These are phyloP conservation scores for Paramuricea clavata DNA, from an alignment of 92 coral and sea anemone species.

Conservation along the genomic window DNA sequence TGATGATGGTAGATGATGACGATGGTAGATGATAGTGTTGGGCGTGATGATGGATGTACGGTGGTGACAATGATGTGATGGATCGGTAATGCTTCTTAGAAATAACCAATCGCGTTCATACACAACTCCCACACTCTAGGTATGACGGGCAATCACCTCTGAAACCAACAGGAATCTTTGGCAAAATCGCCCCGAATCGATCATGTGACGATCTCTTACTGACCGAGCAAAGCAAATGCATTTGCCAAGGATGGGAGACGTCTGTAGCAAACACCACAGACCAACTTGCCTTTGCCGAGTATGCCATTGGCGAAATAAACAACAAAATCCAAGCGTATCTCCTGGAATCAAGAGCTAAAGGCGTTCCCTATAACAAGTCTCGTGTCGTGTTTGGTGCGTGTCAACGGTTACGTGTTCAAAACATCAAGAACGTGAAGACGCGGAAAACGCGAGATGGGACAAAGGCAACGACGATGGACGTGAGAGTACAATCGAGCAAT, in stretches of 20 bases:
- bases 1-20: no score
- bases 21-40: background rate
- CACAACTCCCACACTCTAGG: background rate
- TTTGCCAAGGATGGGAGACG: conserved; percentile 21
- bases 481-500: conserved; percentile 72
- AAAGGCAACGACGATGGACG: conserved; percentile 65
- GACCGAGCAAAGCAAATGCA: conserved; percentile 7
- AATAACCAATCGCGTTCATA: background rate
- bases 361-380: background rate
- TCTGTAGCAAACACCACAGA: background rate
- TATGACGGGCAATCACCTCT: background rate
- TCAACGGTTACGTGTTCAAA: conserved; percentile 57
- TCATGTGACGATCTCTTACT: background rate
- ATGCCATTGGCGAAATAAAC: conserved; percentile 13
- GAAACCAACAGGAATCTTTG: conserved; percentile 26
- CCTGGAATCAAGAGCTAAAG: background rate
- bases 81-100: no score
- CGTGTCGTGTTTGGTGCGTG: conserved; percentile 60
- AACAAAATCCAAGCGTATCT: conserved; percentile 12
- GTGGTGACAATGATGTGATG: background rate
- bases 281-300: conserved; percentile 15
- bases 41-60: no score
- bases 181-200: conserved; percentile 4
- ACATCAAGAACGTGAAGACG: conserved; percentile 72
- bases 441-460: conserved; percentile 60